Conservation (phyloP, 2,113 vertebrate species). For the Dipodomys spectabilis region DNA sequence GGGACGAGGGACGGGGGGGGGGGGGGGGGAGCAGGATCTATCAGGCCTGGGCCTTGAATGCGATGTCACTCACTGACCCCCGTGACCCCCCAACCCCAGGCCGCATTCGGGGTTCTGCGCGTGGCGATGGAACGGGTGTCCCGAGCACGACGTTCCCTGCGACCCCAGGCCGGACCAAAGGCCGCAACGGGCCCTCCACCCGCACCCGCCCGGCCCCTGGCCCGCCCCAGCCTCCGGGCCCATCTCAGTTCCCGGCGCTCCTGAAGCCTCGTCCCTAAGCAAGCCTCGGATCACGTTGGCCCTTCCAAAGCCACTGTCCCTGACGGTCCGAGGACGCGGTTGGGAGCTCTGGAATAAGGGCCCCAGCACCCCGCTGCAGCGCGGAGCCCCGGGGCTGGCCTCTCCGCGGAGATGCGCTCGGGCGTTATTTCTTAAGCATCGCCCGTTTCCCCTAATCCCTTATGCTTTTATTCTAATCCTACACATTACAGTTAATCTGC, state of each 20-base stretch:
- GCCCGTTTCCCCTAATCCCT: conserved; percentile 83
- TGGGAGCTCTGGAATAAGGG: background rate
- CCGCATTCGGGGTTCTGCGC: background rate
- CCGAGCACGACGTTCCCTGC: background rate
- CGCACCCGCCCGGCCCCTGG: background rate
- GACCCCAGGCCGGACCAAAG: background rate
- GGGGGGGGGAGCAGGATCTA: background rate
- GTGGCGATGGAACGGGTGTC: background rate
- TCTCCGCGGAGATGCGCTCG: background rate
- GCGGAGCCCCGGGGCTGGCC: too few relatives aligned
- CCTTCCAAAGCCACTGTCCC: background rate
- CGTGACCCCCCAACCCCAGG: background rate
- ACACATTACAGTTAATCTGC: conserved; percentile 88
- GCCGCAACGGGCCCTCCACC: background rate
- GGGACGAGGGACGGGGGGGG: too few relatives aligned
- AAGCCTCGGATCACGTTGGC: background rate
- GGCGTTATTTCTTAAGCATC: conserved; percentile 79
- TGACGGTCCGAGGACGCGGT: background rate
- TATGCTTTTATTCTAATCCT: conserved; percentile 87
- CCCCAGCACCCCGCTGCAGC: too few relatives aligned
- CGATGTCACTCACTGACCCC: background rate
- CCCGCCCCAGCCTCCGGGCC: background rate
- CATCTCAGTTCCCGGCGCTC: background rate
- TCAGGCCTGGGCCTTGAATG: background rate
- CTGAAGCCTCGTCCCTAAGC: background rate